Percentiles rank a stretch among this genome's conserved stretches.
These are phyloP conservation scores for Mastomys coucha DNA, from an alignment of 2,113 vertebrate species.

Conservation along the genomic window DNA sequence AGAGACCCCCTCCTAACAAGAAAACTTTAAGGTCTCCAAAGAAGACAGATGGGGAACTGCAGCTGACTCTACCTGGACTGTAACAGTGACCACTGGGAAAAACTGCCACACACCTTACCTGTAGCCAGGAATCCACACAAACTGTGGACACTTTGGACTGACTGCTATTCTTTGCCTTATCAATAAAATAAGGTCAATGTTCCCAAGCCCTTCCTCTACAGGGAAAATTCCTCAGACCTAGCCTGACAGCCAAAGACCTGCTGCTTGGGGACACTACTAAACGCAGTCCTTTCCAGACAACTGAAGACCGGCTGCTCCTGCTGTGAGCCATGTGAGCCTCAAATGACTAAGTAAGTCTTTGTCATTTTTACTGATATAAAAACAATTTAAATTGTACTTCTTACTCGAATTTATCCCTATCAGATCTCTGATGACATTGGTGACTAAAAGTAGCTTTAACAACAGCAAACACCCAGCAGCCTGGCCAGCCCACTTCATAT, in stretches of 20 bases:
- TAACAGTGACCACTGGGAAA: neutral
- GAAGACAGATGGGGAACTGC: neutral
- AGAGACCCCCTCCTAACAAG: neutral
- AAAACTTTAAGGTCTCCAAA: neutral
- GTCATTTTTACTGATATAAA: neutral
- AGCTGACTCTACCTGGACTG: neutral
- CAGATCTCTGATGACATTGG: neutral
- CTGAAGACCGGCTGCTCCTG: neutral
- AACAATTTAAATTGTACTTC: neutral
- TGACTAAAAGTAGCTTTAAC: neutral
- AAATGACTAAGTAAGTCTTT: neutral
- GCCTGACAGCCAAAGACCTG: neutral
- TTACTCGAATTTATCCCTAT: neutral
- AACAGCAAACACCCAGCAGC: neutral
- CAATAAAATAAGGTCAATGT: no score
- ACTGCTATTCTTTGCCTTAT: no score
- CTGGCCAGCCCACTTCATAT: neutral
- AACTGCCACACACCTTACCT: no score
- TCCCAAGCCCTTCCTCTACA: no score
- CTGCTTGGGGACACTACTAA: neutral
- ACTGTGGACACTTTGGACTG: no score
- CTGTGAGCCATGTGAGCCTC: neutral
- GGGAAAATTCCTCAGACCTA: neutral
- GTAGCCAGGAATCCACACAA: neutral
- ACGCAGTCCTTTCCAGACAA: neutral